phyloP scores from a whole-genome alignment of 2,797 vertebrate species.

The Poecilia wingei region DNA sequence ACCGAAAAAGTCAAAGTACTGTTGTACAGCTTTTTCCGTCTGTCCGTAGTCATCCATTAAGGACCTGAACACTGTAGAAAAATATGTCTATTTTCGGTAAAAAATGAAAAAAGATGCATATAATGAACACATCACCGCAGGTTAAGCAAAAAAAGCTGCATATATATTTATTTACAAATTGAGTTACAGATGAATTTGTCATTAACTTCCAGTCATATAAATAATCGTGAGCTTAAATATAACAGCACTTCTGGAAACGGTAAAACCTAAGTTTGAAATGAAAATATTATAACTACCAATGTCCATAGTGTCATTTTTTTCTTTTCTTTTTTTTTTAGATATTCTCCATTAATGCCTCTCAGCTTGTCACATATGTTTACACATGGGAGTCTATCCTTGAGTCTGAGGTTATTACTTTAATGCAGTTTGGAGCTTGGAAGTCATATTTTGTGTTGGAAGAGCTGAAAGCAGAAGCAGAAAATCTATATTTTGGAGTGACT shows the following conservation, averaged over 20 bases:
- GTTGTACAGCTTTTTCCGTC: background rate
- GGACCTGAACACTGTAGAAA: too few species aligned
- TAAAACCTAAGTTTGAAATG: background rate
- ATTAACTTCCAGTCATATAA: background rate
- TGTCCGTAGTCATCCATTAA: too few species aligned
- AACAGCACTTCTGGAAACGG: background rate
- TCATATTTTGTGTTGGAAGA: background rate
- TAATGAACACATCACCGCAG: background rate
- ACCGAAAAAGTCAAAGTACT: background rate
- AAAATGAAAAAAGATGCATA: too few species aligned
- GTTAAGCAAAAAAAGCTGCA: background rate
- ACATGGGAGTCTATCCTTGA: background rate
- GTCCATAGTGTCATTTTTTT: background rate
- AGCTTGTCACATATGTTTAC: background rate
- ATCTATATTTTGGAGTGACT: background rate
- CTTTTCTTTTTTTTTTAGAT: background rate
- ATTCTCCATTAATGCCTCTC: conserved; percentile 1
- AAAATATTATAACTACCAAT: background rate
- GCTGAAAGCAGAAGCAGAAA: background rate
- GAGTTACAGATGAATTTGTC: background rate
- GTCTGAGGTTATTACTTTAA: background rate
- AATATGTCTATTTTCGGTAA: too few species aligned
- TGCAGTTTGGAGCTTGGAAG: background rate
- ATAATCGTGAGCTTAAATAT: background rate
- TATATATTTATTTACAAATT: background rate